Conservation (phyloP, 2,888 invertebrate species). For the Tethea ocularis region DNA sequence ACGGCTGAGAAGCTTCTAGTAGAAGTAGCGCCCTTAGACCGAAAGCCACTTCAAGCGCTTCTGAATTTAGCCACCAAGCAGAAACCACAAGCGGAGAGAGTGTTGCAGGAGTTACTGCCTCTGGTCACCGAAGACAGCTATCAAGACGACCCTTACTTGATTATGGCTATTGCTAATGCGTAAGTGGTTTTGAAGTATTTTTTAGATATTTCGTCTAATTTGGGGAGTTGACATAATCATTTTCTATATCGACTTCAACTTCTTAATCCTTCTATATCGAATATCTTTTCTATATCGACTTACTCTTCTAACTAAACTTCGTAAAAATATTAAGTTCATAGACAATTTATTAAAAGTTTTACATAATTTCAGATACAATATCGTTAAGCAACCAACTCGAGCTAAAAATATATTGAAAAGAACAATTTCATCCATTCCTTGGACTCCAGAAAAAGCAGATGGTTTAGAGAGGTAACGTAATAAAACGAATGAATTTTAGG, state of each 20-base stretch:
- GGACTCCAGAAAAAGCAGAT: slow-evolving; percentile 98
- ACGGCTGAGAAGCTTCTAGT: slow-evolving; percentile 88
- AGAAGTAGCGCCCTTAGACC: slow-evolving; percentile 88
- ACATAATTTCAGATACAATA: slow-evolving; percentile 86
- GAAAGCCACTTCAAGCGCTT: slow-evolving; percentile 90
- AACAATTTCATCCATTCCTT: slow-evolving; percentile 89
- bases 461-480: slow-evolving; percentile 89
- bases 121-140: slow-evolving; percentile 88
- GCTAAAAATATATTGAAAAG: slow-evolving; percentile 97
- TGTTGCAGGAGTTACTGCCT: slow-evolving; percentile 88
- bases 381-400: slow-evolving; percentile 94
- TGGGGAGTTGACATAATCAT: too few relatives aligned
- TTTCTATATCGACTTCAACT: too few relatives aligned
- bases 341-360: too few relatives aligned
- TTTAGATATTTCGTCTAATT: background rate
- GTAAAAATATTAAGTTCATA: too few relatives aligned
- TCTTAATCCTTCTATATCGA: too few relatives aligned
- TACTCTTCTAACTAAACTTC: too few relatives aligned
- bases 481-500: background rate
- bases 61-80: slow-evolving; percentile 92
- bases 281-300: too few relatives aligned
- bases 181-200: slow-evolving; percentile 41
- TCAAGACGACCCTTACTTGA: slow-evolving; percentile 92
- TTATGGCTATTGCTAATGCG: slow-evolving; percentile 92
- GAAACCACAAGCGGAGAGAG: slow-evolving; percentile 92